Percentiles rank a stretch among this genome's conserved stretches.
phyloP scores from a whole-genome alignment of 1,140 invertebrate species.

The Habropoda laboriosa region DNA sequence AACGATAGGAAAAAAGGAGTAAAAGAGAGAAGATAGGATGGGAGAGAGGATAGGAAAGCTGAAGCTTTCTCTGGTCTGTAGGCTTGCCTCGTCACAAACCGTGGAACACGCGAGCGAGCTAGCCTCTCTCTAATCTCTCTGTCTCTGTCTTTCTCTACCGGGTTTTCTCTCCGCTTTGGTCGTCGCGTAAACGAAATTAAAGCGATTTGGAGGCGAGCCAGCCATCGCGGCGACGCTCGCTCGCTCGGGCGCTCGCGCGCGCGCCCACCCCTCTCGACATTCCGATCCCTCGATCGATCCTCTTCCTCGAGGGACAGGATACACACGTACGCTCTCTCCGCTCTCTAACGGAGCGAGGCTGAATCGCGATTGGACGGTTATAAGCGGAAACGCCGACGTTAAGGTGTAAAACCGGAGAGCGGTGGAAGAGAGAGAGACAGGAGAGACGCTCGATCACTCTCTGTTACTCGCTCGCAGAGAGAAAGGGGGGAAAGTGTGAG shows the following conservation, averaged over 20 bases:
- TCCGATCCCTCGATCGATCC: constrained; percentile 68
- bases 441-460: no score
- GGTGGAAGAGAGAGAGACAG: not conserved
- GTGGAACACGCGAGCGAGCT: no score
- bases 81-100: no score
- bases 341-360: constrained; percentile 25
- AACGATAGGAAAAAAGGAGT: no score
- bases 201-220: constrained; percentile 76
- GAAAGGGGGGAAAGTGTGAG: not conserved
- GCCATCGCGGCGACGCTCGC: constrained; percentile 65
- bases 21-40: no score
- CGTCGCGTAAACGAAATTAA: constrained; percentile 76
- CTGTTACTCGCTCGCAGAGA: no score
- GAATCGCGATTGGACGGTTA: constrained; percentile 61
- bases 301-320: constrained; percentile 52
- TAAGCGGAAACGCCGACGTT: constrained; percentile 57
- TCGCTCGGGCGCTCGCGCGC: constrained; percentile 55
- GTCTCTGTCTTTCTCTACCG: not conserved
- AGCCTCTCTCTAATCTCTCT: not conserved
- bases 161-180: constrained; percentile 15
- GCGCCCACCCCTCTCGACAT: constrained; percentile 57
- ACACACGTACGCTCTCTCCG: constrained; percentile 1
- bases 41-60: not conserved
- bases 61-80: not conserved
- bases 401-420: constrained; percentile 34